phyloP scores from a whole-genome alignment of 2,797 vertebrate genomes.

The Crenichthys baileyi region DNA sequence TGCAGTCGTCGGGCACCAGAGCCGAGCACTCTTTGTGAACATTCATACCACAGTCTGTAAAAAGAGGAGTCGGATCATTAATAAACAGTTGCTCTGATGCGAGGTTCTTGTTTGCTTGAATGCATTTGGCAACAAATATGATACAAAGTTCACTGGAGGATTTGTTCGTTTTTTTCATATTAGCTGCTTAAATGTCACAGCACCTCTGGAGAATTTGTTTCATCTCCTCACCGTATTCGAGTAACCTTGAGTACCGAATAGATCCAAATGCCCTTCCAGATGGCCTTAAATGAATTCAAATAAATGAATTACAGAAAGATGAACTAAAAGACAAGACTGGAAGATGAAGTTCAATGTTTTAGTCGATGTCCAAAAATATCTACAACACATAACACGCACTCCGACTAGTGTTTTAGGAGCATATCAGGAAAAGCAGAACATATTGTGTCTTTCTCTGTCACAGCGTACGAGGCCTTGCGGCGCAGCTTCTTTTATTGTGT shows the following conservation, averaged over 20 bases:
- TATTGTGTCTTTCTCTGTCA: slow-evolving; percentile 42
- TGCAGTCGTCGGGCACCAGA: slow-evolving; percentile 97
- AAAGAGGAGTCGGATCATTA: slow-evolving; percentile 6
- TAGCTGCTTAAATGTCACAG: slow-evolving; percentile 64
- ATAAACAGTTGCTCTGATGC: background rate
- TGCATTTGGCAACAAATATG: slow-evolving; percentile 7
- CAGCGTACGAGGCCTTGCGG: slow-evolving; percentile 28
- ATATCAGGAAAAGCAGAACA: slow-evolving; percentile 45
- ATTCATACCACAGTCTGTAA: slow-evolving; percentile 94
- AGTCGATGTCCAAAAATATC: background rate
- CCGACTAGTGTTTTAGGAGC: slow-evolving; percentile 41
- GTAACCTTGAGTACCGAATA: slow-evolving; percentile 1
- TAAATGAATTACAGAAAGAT: slow-evolving; percentile 43
- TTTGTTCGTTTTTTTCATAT: slow-evolving; percentile 32
- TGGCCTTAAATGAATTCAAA: slow-evolving; percentile 2
- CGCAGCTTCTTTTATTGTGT: slow-evolving; percentile 49
- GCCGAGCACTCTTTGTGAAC: slow-evolving; percentile 98
- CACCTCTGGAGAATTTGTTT: slow-evolving; percentile 44
- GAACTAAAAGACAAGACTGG: background rate
- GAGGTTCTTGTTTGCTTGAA: background rate
- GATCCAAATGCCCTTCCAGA: slow-evolving; percentile 40
- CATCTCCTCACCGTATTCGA: background rate
- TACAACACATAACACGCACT: background rate
- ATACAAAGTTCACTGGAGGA: background rate
- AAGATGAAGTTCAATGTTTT: background rate